These are phyloP conservation scores for Lithosia quadra DNA, from an alignment of 2,888 invertebrate genomes.

Conservation along the genomic window DNA sequence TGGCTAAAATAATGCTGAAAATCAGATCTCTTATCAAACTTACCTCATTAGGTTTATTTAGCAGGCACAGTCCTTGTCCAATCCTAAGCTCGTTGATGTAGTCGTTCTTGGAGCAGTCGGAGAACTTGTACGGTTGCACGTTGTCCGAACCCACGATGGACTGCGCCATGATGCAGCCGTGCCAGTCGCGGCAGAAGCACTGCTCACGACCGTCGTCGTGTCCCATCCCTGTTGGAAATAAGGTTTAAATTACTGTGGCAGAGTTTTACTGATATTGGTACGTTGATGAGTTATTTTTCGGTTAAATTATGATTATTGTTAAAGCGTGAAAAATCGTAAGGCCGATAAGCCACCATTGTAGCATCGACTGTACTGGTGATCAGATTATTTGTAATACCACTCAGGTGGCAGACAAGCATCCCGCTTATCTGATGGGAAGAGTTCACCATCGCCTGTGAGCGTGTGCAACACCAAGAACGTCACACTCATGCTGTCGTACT, in stretches of 20 bases:
- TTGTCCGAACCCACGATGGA: slow-evolving; percentile 96
- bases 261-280: too few species aligned
- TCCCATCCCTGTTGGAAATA: slow-evolving; percentile 81
- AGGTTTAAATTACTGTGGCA: background rate
- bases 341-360: too few species aligned
- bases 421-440: too few species aligned
- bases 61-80: slow-evolving; percentile 96
- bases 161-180: slow-evolving; percentile 98
- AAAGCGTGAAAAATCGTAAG: too few species aligned
- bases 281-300: background rate
- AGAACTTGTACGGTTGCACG: slow-evolving; percentile 98
- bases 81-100: slow-evolving; percentile 95
- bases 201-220: slow-evolving; percentile 97
- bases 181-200: slow-evolving; percentile 97
- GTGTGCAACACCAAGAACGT: too few species aligned
- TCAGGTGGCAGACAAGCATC: too few species aligned
- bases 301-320: too few species aligned
- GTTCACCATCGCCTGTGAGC: too few species aligned
- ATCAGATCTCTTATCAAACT: slow-evolving; percentile 45
- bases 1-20: too few species aligned
- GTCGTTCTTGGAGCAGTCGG: slow-evolving; percentile 97
- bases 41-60: slow-evolving; percentile 98
- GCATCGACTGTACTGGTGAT: too few species aligned
- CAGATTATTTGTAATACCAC: too few species aligned
- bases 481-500: too few species aligned